Evolutionary conservation across 2,797 vertebrate genomes (phyloP).

Genomic region (Brachyalestes nurse): DNA sequence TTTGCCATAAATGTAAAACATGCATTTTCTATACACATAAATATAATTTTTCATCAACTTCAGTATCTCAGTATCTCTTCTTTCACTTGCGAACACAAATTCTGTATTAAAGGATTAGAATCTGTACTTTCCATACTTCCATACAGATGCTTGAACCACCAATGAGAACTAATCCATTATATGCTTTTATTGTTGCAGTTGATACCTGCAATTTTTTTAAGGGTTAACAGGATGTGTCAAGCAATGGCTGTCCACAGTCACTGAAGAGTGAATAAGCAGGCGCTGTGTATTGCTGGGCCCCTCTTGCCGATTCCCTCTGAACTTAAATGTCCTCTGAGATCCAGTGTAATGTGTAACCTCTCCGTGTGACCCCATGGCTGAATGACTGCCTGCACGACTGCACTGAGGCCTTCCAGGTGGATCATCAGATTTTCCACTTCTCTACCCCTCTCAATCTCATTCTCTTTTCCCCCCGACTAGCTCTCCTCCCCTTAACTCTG

Average conservation of each 20-base stretch:
- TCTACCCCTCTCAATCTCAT: slow-evolving; percentile 40
- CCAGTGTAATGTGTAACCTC: slow-evolving; percentile 51
- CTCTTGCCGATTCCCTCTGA: neutral
- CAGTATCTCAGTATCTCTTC: too few species aligned
- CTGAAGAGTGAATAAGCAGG: neutral
- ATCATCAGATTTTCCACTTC: slow-evolving; percentile 56
- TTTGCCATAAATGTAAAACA: too few species aligned
- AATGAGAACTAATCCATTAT: neutral
- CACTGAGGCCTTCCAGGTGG: slow-evolving; percentile 40
- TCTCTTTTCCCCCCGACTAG: slow-evolving; percentile 41
- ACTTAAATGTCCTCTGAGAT: slow-evolving; percentile 33
- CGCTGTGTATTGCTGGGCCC: neutral
- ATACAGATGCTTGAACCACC: neutral
- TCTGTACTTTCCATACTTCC: too few species aligned
- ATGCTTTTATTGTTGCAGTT: neutral
- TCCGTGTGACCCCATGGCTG: slow-evolving; percentile 41
- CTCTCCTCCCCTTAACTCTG: slow-evolving; percentile 16
- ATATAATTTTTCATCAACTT: too few species aligned
- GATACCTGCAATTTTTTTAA: neutral
- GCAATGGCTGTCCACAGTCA: neutral
- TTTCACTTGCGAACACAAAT: too few species aligned
- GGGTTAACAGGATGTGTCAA: too few species aligned
- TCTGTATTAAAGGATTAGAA: too few species aligned
- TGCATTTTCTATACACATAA: too few species aligned
- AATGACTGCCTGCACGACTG: slow-evolving; percentile 31